Evolutionary conservation across 1,140 invertebrate genomes (phyloP), one percentile per base, ranked within the genome.

Genomic region (Dufourea novaeangliae): DNA sequence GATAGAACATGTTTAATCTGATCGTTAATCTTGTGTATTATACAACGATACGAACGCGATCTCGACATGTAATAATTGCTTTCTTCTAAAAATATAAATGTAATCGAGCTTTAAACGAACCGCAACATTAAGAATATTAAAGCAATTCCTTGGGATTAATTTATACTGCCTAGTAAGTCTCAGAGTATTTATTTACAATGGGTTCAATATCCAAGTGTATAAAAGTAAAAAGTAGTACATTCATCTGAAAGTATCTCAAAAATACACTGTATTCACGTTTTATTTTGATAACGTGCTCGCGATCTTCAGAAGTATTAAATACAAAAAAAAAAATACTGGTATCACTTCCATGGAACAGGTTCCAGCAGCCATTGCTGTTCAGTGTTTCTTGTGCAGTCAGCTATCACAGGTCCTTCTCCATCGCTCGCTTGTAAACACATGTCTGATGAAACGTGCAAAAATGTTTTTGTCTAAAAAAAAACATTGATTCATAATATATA

Each of bases 301-400:
- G 6, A 14, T 57, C 34, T 1, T 10, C 7, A 14, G 1, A 46
- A 17, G 2, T 20, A 39, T n/a, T 8, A 11, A 14, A 4, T 37
- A 4, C 11, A 2, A 6, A 5, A 27, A 39, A 41, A 62, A 25
- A 0, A 75, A 57, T 74, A 57, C 37, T 61, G 20, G 1, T 63
- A 22, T 14, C 75, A 93, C 85, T 93, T 94, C 94, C 93, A 94
- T 57, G 89, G 66, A 57, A 94, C 87, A 5, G 87, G 61, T 82
- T 94, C 92, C 14, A 94, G 87, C 44, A 84, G 86, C 94, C 94
- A 95, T 87, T 93, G 91, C 84, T 95, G 94, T 12, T 92, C 90
- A 12, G 86, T 70, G 64, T 88, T 89, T 39, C 88, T 80, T 78
- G 90, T 93, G 80, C 94, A 95, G 11, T 91, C 80, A 32, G 90